A percentile compares a stretch with the other conserved stretches of the same genome.
Evolutionary conservation across 2,888 invertebrate species (phyloP).

Genomic region (Drosophila mayaguana): DNA sequence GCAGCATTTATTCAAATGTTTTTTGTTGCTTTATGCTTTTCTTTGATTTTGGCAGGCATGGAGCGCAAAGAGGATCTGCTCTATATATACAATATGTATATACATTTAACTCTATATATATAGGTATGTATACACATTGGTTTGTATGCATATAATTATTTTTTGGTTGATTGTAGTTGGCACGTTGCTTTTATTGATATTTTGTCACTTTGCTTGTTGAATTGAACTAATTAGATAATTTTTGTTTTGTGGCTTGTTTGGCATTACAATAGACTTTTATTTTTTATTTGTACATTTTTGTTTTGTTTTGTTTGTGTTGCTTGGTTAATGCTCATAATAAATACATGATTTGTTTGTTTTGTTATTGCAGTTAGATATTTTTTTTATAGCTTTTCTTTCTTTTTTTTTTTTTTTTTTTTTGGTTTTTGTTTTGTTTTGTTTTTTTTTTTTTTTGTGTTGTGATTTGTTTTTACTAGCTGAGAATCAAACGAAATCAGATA

Average conservation of each 20-base stretch:
- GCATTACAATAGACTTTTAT: constrained; percentile 21
- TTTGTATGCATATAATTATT: constrained; percentile 33
- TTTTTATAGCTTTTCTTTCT: neutral
- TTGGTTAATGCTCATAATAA: constrained; percentile 37
- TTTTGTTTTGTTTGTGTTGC: constrained; percentile 1
- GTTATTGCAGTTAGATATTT: constrained; percentile 22
- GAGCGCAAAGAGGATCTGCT: constrained; percentile 3
- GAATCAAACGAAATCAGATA: constrained; percentile 17
- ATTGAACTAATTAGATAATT: constrained; percentile 24
- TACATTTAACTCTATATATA: constrained; percentile 10
- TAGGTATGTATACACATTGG: constrained; percentile 1
- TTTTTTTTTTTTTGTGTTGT: neutral
- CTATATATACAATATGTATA: constrained; percentile 2
- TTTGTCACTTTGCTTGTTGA: constrained; percentile 25
- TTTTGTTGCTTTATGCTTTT: constrained; percentile 4
- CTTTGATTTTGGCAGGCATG: constrained; percentile 1
- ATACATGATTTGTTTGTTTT: constrained; percentile 36
- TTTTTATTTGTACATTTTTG: constrained; percentile 22
- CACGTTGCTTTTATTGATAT: constrained; percentile 26
- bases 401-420: neutral
- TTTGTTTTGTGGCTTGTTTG: constrained; percentile 18
- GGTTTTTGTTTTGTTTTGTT: neutral
- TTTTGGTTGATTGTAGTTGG: constrained; percentile 39
- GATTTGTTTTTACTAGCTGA: constrained; percentile 37
- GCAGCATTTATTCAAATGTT: constrained; percentile 22